Conservation (phyloP, 2,888 invertebrate genomes). For the Tachina fera region DNA sequence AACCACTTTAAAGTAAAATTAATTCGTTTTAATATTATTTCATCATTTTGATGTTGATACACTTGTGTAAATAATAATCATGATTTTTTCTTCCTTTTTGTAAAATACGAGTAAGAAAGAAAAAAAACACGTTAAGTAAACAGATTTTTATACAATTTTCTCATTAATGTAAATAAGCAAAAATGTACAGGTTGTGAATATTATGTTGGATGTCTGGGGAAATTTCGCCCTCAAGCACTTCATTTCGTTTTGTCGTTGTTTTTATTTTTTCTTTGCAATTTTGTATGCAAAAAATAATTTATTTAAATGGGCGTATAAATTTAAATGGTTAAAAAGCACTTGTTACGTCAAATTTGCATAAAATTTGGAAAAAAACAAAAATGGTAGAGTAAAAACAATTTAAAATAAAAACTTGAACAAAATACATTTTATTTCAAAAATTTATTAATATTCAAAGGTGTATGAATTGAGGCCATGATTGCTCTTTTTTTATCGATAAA, state of each 20-base stretch:
- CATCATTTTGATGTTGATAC: constrained; percentile 33
- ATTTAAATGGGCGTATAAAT: constrained; percentile 51
- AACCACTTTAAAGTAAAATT: constrained; percentile 28
- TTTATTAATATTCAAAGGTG: neutral
- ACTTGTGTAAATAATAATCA: constrained; percentile 55
- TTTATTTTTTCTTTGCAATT: neutral
- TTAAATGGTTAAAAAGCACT: constrained; percentile 49
- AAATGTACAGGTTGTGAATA: constrained; percentile 42
- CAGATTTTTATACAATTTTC: constrained; percentile 41
- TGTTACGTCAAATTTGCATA: constrained; percentile 50
- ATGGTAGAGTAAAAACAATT: neutral
- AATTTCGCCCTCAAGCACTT: constrained; percentile 42
- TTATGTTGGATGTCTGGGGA: constrained; percentile 50
- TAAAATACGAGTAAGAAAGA: neutral
- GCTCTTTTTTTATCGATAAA: too few species aligned
- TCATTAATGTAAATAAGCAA: constrained; percentile 51
- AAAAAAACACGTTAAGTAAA: constrained; percentile 19
- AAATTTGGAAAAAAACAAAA: constrained; percentile 8
- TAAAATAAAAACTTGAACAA: neutral
- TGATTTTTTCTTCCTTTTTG: neutral
- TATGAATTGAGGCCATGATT: too few species aligned
- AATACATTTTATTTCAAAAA: constrained; percentile 1
- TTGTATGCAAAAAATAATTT: constrained; percentile 4
- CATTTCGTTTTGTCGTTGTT: constrained; percentile 14
- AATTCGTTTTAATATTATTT: constrained; percentile 15